Evolutionary conservation across 2,797 vertebrate genomes (phyloP), one percentile per base, ranked within the genome.

Genomic region (Macrochelys suwanniensis): DNA sequence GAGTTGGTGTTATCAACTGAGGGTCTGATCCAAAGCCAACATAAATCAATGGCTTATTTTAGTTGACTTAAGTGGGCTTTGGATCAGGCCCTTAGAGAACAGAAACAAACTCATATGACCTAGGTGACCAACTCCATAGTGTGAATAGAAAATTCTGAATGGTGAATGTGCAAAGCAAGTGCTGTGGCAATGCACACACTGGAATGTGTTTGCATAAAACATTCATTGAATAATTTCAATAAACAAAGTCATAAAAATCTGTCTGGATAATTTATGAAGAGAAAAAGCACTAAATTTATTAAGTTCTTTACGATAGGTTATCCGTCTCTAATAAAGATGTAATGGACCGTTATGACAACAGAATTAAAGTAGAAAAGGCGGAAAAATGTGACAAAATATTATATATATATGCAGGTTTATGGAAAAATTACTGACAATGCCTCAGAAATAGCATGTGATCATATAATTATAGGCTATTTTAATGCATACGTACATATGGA

Each of bases 371-470:
- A 79, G 84, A 79, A 91, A 91, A 90, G 79, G 83, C 37, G 53
- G 88, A 81, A 90, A 87, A 61, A n/a, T 77, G 49, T 84, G 6
- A 12, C 50, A 15, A 84, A 82, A 28, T 45, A 82, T 82, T 13
- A 2, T 31, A 5, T 0, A 1, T 47, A 45, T 49, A 6, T 50
- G 4, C 50, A 80, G 71, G 23, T 57, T 23, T 37, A 0, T 33
- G 82, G 8, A 90, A 87, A 87, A 61, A 59, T 50, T n/a, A 83
- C 7, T 74, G 10, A 26, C 49, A 11, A 54, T 92, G 1, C n/a
- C 76, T 80, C 23, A 92, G 65, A 90, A 95, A 80, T n/a, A 49
- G 33, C n/a, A 78, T n/a, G 31, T 91, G 86, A 89, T 83, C 51
- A 79, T 79, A 23, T 6, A 74, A 11, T 57, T 83, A 37, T 1